Evolutionary conservation across 2,888 invertebrate species (phyloP), one percentile per base, ranked within the genome.

Genomic region (Ochlodes sylvanus): DNA sequence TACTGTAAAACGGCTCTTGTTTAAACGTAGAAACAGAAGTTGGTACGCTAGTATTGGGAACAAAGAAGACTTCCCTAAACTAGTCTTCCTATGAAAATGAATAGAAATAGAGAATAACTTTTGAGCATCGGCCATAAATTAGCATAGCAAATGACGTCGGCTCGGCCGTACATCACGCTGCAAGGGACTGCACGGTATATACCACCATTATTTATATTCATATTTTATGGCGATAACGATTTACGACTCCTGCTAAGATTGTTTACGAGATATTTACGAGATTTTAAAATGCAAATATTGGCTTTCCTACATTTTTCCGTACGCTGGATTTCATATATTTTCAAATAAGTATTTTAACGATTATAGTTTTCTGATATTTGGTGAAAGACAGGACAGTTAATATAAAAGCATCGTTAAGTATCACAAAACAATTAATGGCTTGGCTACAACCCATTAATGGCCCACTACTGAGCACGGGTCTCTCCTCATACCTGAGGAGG

Each of bases 121-220:
- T 56, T 67, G 67, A 61, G 55, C 60, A 72, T 71, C 69, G 69
- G 64, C 70, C 73, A 79, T 83, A 82, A 81, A 80, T 80, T 77
- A 76, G 15, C 70, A 71, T 72, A 79, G 79, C 73, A 79, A 79
- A 79, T 76, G 79, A 78, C 70, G 71, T 63, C 73, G 75, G 78
- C 72, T 70, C 73, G 75, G 71, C 76, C 77, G 79, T 83, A 76
- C 79, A 83, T 84, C 83, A 82, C 70, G 70, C 75, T 79, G 79
- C 77, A 72, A 75, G 72, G 74, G 79, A 81, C 76, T 77, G 80
- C 78, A 69, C 57, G 68, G 72, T 78, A 75, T 79, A 77, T 74
- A 75, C 75, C 71, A 75, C 70, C 73, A 81, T 83, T 81, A 83
- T 87, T 85, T 86, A 87, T 83, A 81, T 80, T 79, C 82, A 78